phyloP scores from a whole-genome alignment of 2,888 invertebrate genomes.

The Ophioninae sp. region DNA sequence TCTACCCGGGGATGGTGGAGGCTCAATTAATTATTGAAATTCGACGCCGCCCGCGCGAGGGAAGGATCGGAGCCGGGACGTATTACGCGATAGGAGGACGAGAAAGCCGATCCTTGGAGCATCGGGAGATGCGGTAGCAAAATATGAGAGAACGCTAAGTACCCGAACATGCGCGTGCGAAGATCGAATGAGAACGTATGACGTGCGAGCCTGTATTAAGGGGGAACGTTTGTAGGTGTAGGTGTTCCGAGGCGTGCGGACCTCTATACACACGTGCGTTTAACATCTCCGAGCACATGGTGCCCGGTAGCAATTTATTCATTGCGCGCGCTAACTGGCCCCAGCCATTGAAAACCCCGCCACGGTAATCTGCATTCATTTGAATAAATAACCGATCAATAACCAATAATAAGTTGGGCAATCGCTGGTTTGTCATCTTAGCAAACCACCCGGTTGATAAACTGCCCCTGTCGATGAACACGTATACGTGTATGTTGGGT shows the following conservation, averaged over 20 bases:
- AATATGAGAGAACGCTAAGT: slow-evolving; percentile 72
- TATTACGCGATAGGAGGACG: slow-evolving; percentile 48
- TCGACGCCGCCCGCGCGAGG: slow-evolving; percentile 61
- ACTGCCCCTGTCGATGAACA: slow-evolving; percentile 63
- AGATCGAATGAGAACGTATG: slow-evolving; percentile 8
- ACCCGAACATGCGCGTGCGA: slow-evolving; percentile 71
- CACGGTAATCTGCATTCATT: slow-evolving; percentile 81
- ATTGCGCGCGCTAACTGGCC: slow-evolving; percentile 80
- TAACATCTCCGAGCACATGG: slow-evolving; percentile 63
- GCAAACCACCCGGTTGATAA: slow-evolving; percentile 74
- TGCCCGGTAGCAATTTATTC: slow-evolving; percentile 81
- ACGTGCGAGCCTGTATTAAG: background rate
- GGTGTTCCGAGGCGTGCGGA: background rate
- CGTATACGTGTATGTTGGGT: background rate
- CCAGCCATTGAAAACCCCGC: slow-evolving; percentile 78
- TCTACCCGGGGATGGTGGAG: slow-evolving; percentile 34
- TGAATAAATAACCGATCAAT: slow-evolving; percentile 81
- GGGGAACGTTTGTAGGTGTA: background rate
- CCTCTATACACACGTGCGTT: slow-evolving; percentile 23
- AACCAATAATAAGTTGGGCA: slow-evolving; percentile 80
- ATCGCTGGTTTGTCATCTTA: slow-evolving; percentile 79
- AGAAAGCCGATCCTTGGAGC: slow-evolving; percentile 58
- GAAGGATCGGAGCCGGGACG: slow-evolving; percentile 31
- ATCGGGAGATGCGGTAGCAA: slow-evolving; percentile 40
- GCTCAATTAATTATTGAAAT: slow-evolving; percentile 66